Percentiles rank a stretch among this genome's conserved stretches.
Evolutionary conservation across 2,888 invertebrate genomes (phyloP).

Genomic region (Dinocampus coccinellae): DNA sequence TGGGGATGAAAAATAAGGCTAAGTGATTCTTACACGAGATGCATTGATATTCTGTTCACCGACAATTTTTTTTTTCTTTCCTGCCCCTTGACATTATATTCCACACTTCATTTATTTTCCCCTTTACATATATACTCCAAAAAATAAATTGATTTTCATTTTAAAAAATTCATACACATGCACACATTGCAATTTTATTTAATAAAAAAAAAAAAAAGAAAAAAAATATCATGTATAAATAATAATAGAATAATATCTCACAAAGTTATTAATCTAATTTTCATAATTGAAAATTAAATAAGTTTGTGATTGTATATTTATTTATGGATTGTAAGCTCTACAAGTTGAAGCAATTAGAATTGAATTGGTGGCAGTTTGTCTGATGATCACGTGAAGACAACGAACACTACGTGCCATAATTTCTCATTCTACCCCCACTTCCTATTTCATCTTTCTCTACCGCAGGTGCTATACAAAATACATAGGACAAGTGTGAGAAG

Average conservation of each 20-base stretch:
- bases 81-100: conserved; percentile 25
- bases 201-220: background rate
- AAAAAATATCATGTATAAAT: background rate
- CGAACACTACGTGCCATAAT: conserved; percentile 16
- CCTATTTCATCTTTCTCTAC: background rate
- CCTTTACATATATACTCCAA: background rate
- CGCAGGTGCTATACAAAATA: background rate
- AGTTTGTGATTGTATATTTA: background rate
- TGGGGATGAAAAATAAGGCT: conserved; percentile 24
- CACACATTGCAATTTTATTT: no score
- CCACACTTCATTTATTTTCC: background rate
- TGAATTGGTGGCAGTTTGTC: conserved; percentile 26
- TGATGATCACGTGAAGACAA: conserved; percentile 28
- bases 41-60: conserved; percentile 5
- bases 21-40: conserved; percentile 27
- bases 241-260: background rate
- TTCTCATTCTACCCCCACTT: background rate
- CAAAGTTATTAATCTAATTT: background rate
- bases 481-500: background rate
- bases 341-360: conserved; percentile 33
- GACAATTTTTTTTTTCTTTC: conserved; percentile 3
- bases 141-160: conserved; percentile 2
- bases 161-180: no score
- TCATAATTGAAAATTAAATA: background rate
- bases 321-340: background rate